Conservation (phyloP, 2,113 vertebrate species). For the Solea senegalensis region DNA sequence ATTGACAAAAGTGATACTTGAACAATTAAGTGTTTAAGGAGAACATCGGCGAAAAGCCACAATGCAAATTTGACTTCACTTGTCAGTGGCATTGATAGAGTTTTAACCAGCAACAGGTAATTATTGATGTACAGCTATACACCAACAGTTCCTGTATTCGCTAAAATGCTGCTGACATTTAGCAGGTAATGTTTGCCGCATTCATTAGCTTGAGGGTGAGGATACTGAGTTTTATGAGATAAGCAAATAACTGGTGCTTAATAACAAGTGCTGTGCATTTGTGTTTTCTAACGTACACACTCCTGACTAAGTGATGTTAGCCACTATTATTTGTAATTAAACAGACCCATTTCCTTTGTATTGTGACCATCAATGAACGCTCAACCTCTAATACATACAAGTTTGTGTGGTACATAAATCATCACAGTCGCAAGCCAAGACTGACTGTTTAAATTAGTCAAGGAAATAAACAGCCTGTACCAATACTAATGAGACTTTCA, state of each 20-base stretch:
- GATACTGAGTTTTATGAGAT: background rate
- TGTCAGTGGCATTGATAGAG: slow-evolving; percentile 4
- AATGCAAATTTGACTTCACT: slow-evolving; percentile 26
- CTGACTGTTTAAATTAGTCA: slow-evolving; percentile 57
- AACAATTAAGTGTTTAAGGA: slow-evolving; percentile 27
- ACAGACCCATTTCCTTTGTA: too few relatives aligned
- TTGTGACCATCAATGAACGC: background rate
- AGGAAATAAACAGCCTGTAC: slow-evolving; percentile 62
- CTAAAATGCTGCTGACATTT: background rate
- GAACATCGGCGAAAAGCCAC: slow-evolving; percentile 16
- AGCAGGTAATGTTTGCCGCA: too few relatives aligned
- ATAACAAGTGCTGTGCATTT: background rate
- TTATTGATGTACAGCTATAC: background rate
- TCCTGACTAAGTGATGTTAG: slow-evolving; percentile 9
- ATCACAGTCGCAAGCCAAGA: slow-evolving; percentile 17
- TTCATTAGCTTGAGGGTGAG: too few relatives aligned
- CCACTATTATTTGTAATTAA: background rate
- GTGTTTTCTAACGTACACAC: slow-evolving; percentile 1
- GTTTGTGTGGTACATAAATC: slow-evolving; percentile 56
- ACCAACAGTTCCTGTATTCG: background rate
- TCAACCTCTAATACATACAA: slow-evolving; percentile 22
- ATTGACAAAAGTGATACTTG: slow-evolving; percentile 61
- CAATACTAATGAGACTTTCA: slow-evolving; percentile 76
- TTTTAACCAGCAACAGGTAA: slow-evolving; percentile 2
- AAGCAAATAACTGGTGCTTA: background rate